Evolutionary conservation across 2,797 vertebrate species (phyloP).

Genomic region (Falco naumanni): DNA sequence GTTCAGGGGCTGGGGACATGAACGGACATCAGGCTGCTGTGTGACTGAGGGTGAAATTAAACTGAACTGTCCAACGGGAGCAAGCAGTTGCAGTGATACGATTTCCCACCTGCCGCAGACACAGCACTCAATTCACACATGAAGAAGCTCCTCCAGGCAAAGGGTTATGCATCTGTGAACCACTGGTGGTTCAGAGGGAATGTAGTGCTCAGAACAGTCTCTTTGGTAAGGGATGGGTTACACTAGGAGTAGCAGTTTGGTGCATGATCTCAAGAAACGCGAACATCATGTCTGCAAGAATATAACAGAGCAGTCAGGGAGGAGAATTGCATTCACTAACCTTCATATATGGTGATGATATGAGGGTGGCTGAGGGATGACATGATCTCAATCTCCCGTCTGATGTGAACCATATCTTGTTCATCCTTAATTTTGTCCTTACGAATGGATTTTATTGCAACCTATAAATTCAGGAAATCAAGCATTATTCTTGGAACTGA

Average conservation of each 20-base stretch:
- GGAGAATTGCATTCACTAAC: constrained; percentile 76
- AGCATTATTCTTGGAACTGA: constrained; percentile 78
- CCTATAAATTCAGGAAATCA: constrained; percentile 86
- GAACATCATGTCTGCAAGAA: constrained; percentile 53
- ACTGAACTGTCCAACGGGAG: neutral
- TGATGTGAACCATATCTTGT: constrained; percentile 88
- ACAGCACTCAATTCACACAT: neutral
- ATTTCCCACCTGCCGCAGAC: neutral
- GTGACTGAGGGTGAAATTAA: neutral
- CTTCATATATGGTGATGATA: constrained; percentile 94
- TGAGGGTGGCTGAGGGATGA: constrained; percentile 90
- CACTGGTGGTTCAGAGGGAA: neutral
- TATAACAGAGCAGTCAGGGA: constrained; percentile 36
- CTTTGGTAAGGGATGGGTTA: neutral
- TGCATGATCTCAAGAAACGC: constrained; percentile 46
- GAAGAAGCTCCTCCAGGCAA: constrained; percentile 15
- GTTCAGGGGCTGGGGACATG: neutral
- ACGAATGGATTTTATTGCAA: constrained; percentile 92
- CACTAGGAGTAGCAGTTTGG: neutral
- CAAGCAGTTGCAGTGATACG: neutral
- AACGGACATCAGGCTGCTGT: neutral
- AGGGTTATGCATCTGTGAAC: neutral
- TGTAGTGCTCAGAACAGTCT: neutral
- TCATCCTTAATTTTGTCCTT: constrained; percentile 94
- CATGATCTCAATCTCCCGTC: constrained; percentile 92